Base-by-base conservation (phyloP, 1,140 invertebrate genomes). In the Pogonus chalceus region DNA sequence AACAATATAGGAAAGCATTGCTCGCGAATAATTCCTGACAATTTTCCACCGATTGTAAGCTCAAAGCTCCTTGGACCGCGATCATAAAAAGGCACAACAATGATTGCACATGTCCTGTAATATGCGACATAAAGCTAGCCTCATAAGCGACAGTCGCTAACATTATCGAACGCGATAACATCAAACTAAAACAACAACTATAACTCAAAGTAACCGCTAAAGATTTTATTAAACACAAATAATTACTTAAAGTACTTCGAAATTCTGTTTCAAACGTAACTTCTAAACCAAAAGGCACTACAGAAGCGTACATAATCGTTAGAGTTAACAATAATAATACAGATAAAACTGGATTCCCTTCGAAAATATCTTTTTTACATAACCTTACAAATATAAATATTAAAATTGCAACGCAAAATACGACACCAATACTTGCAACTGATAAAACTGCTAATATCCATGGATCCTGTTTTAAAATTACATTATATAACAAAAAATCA, bases 51-150 rank as follows among this genome's bases (percentile, higher is more conserved):
- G 75, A 49, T 52, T 76, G 72, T 4, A 75, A 60, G 51, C 70
- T 75, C 57, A 77, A 66, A 18, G 75, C 72, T 24, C 72, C 60
- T 65, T 79, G 77, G 0, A 80, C 77, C 3, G 70, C 67, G 14
- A 76, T 70, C 48, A 81, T 77, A 56, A 83, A 80, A 4, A 79
- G 65, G 22, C 76, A 69, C 10, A 77, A 66, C 12, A 80, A 69
- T 0, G 74, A 69, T 58, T 81, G 79, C 12, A 82, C 76, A 1
- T 77, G 65, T 20, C 78, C 77, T 39, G 79, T 78, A 2, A 82
- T 73, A 54, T 82, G 79, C 1, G 79, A 79, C 39, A 80, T 73
- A 43, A 80, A 76, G 2, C 79, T 79, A 0, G 75, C 72, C 56
- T 78, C 76, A 22, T 72, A 73, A 20, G 75, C 77, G 20, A 78